These are phyloP conservation scores for Heliconius ethilla DNA, from an alignment of 2,888 invertebrate species.

Conservation along the genomic window DNA sequence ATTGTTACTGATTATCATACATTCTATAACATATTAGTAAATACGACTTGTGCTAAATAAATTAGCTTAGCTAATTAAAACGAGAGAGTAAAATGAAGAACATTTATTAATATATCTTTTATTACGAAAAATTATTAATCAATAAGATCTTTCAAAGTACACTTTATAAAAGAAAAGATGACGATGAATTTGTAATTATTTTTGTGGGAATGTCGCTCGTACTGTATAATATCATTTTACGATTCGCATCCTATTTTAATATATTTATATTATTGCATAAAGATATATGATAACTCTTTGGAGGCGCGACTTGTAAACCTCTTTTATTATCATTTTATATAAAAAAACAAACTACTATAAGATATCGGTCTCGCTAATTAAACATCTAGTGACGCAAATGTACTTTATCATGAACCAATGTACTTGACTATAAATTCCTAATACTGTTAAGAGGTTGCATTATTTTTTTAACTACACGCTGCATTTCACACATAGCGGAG, in stretches of 20 bases:
- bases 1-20: too few species aligned
- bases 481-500: too few species aligned
- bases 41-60: too few species aligned
- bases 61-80: too few species aligned
- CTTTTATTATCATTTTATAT: background rate
- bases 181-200: background rate
- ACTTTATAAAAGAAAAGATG: background rate
- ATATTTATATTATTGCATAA: background rate
- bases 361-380: background rate
- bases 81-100: background rate
- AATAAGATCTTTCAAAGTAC: background rate
- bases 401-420: background rate
- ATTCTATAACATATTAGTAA: too few species aligned
- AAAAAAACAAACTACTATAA: background rate
- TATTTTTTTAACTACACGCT: too few species aligned
- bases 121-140: background rate
- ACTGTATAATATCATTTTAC: background rate
- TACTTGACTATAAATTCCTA: background rate
- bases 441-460: slow-evolving; percentile 4
- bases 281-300: background rate
- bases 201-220: background rate
- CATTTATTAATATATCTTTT: background rate
- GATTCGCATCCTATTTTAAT: background rate
- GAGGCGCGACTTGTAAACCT: slow-evolving; percentile 6
- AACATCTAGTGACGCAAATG: slow-evolving; percentile 3